phyloP scores from a whole-genome alignment of 2,888 invertebrate species.

The Aleiodes alternator region DNA sequence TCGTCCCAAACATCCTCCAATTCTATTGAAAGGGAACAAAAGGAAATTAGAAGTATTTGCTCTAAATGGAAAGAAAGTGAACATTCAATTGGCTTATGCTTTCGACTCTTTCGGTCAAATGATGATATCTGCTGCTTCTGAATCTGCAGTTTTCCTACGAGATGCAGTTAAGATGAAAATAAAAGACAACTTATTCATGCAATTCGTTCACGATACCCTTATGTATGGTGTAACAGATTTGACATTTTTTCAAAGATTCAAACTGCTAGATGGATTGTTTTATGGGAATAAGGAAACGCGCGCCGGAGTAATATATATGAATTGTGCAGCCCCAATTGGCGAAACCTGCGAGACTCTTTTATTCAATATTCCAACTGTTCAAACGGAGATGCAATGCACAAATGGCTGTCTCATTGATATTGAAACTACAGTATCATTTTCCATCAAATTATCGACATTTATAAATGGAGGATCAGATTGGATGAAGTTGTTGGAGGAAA shows the following conservation, averaged over 20 bases:
- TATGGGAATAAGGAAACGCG: neutral
- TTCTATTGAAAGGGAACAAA: neutral
- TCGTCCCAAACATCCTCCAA: neutral
- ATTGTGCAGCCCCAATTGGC: neutral
- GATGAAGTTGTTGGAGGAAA: too few relatives aligned
- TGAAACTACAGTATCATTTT: too few relatives aligned
- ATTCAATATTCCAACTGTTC: neutral
- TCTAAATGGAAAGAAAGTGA: neutral
- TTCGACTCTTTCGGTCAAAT: constrained; percentile 1
- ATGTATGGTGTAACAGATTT: neutral
- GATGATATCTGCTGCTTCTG: neutral
- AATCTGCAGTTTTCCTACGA: neutral
- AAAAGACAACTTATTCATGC: neutral
- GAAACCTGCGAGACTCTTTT: neutral
- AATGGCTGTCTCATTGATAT: too few relatives aligned
- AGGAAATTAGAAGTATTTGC: neutral
- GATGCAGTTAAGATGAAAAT: neutral
- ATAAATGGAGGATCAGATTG: too few relatives aligned
- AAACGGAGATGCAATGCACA: too few relatives aligned
- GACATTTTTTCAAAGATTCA: neutral
- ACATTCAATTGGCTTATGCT: neutral
- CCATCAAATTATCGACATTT: too few relatives aligned
- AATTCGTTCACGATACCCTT: neutral
- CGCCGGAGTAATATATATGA: neutral
- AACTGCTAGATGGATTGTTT: neutral